Conservation (phyloP, 1,140 invertebrate genomes). For the Paracyclopina nana region DNA sequence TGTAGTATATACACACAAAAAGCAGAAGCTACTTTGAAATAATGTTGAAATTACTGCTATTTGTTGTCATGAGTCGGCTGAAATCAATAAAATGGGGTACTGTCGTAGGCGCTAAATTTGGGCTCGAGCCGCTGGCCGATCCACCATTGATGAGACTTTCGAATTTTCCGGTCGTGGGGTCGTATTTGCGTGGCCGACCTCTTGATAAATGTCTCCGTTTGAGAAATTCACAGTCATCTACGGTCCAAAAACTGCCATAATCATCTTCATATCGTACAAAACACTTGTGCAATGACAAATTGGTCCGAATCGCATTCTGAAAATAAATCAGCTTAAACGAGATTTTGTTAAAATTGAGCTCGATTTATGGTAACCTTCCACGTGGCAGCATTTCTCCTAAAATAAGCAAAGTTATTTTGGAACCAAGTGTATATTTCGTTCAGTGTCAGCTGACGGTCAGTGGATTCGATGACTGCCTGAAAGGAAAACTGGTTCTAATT, state of each 20-base stretch:
- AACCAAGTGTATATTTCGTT: slow-evolving; percentile 99
- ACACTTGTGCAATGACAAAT: slow-evolving; percentile 96
- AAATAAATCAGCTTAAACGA: not conserved
- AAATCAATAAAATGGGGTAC: too few relatives aligned
- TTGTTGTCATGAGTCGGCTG: too few relatives aligned
- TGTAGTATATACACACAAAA: too few relatives aligned
- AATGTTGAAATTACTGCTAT: too few relatives aligned
- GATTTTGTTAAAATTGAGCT: not conserved
- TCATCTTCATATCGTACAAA: slow-evolving; percentile 96
- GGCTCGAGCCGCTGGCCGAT: too few relatives aligned
- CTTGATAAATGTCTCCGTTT: slow-evolving; percentile 83
- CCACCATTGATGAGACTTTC: too few relatives aligned
- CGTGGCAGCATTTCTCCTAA: slow-evolving; percentile 92
- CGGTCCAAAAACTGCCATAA: slow-evolving; percentile 97
- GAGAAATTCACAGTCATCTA: slow-evolving; percentile 91
- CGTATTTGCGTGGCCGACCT: slow-evolving; percentile 84
- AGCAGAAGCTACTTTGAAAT: too few relatives aligned
- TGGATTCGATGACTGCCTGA: slow-evolving; percentile 94
- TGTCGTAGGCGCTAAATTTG: too few relatives aligned
- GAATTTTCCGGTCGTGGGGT: too few relatives aligned
- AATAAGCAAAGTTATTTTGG: slow-evolving; percentile 97
- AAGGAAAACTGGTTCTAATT: too few relatives aligned
- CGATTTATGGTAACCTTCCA: slow-evolving; percentile 70
- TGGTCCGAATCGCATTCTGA: slow-evolving; percentile 89
- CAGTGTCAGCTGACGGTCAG: slow-evolving; percentile 90